Evolutionary conservation across 1,140 invertebrate genomes (phyloP).

Genomic region (Drosophila nasuta): DNA sequence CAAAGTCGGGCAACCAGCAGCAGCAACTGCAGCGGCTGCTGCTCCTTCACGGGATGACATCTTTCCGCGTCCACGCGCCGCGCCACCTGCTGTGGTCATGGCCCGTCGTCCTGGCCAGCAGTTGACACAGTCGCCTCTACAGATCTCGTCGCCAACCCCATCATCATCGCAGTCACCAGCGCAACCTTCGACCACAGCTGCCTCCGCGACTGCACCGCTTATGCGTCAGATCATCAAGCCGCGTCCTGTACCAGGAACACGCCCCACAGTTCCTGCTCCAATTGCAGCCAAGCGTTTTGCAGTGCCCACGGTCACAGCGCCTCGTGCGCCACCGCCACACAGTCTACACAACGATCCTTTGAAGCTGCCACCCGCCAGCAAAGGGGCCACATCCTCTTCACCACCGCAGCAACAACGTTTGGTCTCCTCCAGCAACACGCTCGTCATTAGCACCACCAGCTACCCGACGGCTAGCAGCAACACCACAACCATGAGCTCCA

Average conservation of each 20-base stretch:
- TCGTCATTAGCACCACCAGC: constrained; percentile 16
- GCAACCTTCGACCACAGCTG: too few relatives aligned
- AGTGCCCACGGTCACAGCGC: not conserved
- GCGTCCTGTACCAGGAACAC: not conserved
- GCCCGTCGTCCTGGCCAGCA: constrained; percentile 18
- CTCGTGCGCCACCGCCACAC: not conserved
- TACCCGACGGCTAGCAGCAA: not conserved
- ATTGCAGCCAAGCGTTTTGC: not conserved
- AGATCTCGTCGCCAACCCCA: too few relatives aligned
- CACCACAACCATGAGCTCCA: constrained; percentile 4
- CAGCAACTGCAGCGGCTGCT: not conserved
- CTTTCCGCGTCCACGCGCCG: constrained; percentile 41
- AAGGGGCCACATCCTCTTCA: not conserved
- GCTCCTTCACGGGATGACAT: constrained; percentile 37
- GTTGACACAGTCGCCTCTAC: not conserved
- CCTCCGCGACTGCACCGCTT: too few relatives aligned
- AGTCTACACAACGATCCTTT: not conserved
- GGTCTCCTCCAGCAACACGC: constrained; percentile 4
- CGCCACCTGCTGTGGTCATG: constrained; percentile 12
- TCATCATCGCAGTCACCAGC: too few relatives aligned
- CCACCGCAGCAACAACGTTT: constrained; percentile 2
- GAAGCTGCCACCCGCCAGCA: not conserved
- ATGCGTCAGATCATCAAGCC: not conserved
- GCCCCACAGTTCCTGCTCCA: not conserved
- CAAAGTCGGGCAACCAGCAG: not conserved